Conservation (phyloP, 2,797 vertebrate genomes). For the Huso huso region DNA sequence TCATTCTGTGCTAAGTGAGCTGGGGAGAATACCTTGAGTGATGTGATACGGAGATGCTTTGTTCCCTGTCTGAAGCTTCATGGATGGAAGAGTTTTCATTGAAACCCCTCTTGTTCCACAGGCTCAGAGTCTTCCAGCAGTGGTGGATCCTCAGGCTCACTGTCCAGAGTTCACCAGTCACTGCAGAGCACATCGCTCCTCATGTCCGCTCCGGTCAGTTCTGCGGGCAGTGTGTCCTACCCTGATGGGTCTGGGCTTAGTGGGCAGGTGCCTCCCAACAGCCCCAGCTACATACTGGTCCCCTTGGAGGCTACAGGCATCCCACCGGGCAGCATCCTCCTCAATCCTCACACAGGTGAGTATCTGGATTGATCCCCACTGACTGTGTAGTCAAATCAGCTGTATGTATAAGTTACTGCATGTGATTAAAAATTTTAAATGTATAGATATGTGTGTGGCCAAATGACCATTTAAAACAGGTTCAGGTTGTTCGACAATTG, state of each 20-base stretch:
- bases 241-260: constrained; percentile 52
- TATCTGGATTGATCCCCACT: not conserved
- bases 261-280: constrained; percentile 54
- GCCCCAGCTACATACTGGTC: constrained; percentile 73
- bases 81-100: too few species aligned
- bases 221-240: constrained; percentile 53
- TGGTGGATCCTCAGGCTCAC: constrained; percentile 62
- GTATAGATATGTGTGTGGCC: too few species aligned
- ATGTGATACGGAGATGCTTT: too few species aligned
- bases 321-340: constrained; percentile 84
- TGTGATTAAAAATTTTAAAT: too few species aligned
- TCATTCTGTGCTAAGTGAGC: too few species aligned
- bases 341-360: constrained; percentile 89
- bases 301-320: constrained; percentile 82
- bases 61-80: too few species aligned
- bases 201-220: constrained; percentile 39
- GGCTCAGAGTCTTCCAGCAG: constrained; percentile 75
- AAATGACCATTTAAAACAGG: too few species aligned
- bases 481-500: too few species aligned
- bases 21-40: too few species aligned
- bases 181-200: constrained; percentile 56
- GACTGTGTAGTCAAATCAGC: too few species aligned
- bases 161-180: constrained; percentile 68
- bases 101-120: constrained; percentile 22
- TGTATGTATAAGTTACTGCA: too few species aligned